Percentiles rank a stretch among this genome's conserved stretches.
These are phyloP conservation scores for Mythimna lalbum DNA, from an alignment of 2,888 invertebrate genomes.

Conservation along the genomic window DNA sequence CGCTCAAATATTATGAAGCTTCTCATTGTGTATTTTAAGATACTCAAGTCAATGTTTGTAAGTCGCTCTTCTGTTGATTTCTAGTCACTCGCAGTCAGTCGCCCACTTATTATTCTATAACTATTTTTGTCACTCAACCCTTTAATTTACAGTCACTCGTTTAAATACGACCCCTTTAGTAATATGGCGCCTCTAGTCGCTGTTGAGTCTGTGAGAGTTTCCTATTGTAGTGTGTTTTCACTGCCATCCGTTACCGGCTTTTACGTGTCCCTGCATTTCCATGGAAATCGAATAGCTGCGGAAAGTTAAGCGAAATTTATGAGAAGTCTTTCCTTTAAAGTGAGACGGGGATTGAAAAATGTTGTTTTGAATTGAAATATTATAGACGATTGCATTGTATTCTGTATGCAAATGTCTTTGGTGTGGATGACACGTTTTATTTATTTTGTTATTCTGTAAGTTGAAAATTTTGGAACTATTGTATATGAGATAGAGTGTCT, in stretches of 20 bases:
- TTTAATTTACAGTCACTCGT: too few species aligned
- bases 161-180: too few species aligned
- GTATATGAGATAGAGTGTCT: not conserved
- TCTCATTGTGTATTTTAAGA: too few species aligned
- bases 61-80: too few species aligned
- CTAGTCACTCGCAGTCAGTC: too few species aligned
- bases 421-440: not conserved
- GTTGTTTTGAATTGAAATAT: constrained; percentile 35
- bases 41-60: too few species aligned
- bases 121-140: too few species aligned
- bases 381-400: constrained; percentile 9
- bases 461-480: not conserved
- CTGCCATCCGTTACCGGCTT: constrained; percentile 58
- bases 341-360: constrained; percentile 20
- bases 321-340: constrained; percentile 17
- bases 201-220: constrained; percentile 9
- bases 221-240: constrained; percentile 50
- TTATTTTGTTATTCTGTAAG: not conserved
- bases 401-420: constrained; percentile 6
- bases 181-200: not conserved
- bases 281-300: constrained; percentile 44
- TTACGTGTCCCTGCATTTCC: constrained; percentile 57
- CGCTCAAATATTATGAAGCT: too few species aligned
- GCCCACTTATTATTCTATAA: too few species aligned
- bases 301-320: constrained; percentile 50